Percentiles rank a stretch among this genome's conserved stretches.
phyloP scores from a whole-genome alignment of 1,140 invertebrate species.

The Bombus breviceps region DNA sequence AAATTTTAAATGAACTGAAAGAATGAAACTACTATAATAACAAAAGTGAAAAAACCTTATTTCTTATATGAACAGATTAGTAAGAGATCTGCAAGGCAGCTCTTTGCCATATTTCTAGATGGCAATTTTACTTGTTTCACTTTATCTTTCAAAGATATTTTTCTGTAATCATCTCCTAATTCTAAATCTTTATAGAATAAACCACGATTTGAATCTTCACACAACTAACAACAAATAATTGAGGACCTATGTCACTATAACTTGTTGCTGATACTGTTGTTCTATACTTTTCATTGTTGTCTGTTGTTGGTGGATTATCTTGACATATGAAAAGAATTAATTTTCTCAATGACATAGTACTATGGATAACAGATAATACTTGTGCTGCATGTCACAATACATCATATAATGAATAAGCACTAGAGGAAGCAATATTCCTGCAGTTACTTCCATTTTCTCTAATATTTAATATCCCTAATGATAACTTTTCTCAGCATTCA shows the following conservation, averaged over 20 bases:
- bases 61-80: slow-evolving; percentile 55
- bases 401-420: slow-evolving; percentile 59
- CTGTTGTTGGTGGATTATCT: slow-evolving; percentile 48
- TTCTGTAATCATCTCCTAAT: slow-evolving; percentile 54
- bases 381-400: slow-evolving; percentile 57
- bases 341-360: slow-evolving; percentile 49
- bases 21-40: not conserved
- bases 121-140: slow-evolving; percentile 59
- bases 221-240: slow-evolving; percentile 62
- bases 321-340: slow-evolving; percentile 67
- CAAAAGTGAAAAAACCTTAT: not conserved
- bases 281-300: slow-evolving; percentile 53
- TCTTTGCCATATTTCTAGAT: slow-evolving; percentile 52
- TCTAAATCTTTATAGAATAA: slow-evolving; percentile 71
- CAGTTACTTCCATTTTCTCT: slow-evolving; percentile 23
- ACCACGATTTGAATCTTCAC: slow-evolving; percentile 54
- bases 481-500: not conserved
- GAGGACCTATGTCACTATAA: slow-evolving; percentile 50
- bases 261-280: slow-evolving; percentile 45
- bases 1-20: too few species aligned
- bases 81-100: slow-evolving; percentile 56
- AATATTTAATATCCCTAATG: not conserved
- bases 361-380: slow-evolving; percentile 49
- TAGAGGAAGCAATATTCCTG: slow-evolving; percentile 20
- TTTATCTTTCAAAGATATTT: slow-evolving; percentile 56